A percentile compares a stretch with the other conserved stretches of the same genome.
phyloP scores from a whole-genome alignment of 2,113 vertebrate genomes.

The Salvelinus namaycush region DNA sequence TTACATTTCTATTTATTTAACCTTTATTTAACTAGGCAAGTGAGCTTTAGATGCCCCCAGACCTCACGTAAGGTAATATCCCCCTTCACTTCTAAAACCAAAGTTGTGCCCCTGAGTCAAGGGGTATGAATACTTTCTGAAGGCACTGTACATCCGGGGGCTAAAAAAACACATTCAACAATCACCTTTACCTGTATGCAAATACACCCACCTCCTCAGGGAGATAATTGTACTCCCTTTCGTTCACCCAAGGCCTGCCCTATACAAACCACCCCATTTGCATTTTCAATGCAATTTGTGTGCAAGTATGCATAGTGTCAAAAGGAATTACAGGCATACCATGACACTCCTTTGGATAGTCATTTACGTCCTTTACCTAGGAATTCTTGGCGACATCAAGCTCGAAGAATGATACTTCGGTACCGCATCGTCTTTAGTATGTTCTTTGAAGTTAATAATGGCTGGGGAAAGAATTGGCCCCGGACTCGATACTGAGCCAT shows the following conservation, averaged over 20 bases:
- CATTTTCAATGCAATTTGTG: not conserved
- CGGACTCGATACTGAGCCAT: not conserved
- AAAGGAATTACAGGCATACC: not conserved
- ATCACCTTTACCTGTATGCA: not conserved
- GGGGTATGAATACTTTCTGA: too few relatives aligned
- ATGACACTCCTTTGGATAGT: not conserved
- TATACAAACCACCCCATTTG: not conserved
- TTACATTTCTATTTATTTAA: too few relatives aligned
- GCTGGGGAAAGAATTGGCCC: not conserved
- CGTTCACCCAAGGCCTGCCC: not conserved
- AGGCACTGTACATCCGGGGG: too few relatives aligned
- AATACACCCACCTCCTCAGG: not conserved
- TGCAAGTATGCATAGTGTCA: not conserved
- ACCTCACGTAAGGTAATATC: too few relatives aligned
- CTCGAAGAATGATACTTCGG: not conserved
- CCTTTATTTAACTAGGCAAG: too few relatives aligned
- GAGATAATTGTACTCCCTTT: not conserved
- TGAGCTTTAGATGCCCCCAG: too few relatives aligned
- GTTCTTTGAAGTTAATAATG: not conserved
- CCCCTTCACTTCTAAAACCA: too few relatives aligned
- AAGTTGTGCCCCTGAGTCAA: too few relatives aligned
- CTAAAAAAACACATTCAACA: not conserved
- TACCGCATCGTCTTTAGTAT: not conserved
- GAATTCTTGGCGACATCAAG: not conserved
- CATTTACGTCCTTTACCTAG: not conserved